Evolutionary conservation across 2,888 invertebrate species (phyloP).

Genomic region (Ceriagrion tenellum): DNA sequence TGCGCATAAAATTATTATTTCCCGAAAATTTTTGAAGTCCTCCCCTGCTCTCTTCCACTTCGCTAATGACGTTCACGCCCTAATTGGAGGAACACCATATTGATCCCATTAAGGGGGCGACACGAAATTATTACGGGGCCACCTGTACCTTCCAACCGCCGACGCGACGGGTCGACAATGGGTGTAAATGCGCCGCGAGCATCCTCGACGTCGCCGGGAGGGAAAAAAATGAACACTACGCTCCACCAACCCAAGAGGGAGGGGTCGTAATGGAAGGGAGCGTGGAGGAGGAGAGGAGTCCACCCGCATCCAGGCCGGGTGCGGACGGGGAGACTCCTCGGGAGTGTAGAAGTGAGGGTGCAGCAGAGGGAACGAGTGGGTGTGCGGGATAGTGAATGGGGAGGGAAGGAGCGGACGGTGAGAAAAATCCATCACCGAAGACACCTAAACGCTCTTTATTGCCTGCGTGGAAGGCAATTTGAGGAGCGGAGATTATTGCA

Average conservation of each 20-base stretch:
- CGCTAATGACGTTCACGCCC: background rate
- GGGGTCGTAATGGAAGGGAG: background rate
- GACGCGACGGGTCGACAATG: background rate
- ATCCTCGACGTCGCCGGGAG: background rate
- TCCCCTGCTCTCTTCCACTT: background rate
- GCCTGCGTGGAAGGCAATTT: slow-evolving; percentile 60
- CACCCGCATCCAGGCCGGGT: background rate
- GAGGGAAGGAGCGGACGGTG: background rate
- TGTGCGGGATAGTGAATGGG: background rate
- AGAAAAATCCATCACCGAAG: slow-evolving; percentile 53
- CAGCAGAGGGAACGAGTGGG: background rate
- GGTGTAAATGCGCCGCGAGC: background rate
- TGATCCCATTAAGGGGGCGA: slow-evolving; percentile 12
- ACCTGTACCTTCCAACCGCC: slow-evolving; percentile 23
- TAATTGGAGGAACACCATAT: slow-evolving; percentile 4
- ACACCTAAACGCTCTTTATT: slow-evolving; percentile 64
- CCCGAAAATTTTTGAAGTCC: background rate
- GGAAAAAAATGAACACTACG: background rate
- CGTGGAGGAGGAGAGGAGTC: background rate
- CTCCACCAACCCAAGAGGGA: background rate
- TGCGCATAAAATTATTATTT: slow-evolving; percentile 3
- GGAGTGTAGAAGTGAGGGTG: background rate
- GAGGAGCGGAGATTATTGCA: slow-evolving; percentile 63
- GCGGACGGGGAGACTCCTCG: background rate
- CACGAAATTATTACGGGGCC: slow-evolving; percentile 5